These are phyloP conservation scores for Temnothorax longispinosus DNA, from an alignment of 1,140 invertebrate genomes.

Conservation along the genomic window DNA sequence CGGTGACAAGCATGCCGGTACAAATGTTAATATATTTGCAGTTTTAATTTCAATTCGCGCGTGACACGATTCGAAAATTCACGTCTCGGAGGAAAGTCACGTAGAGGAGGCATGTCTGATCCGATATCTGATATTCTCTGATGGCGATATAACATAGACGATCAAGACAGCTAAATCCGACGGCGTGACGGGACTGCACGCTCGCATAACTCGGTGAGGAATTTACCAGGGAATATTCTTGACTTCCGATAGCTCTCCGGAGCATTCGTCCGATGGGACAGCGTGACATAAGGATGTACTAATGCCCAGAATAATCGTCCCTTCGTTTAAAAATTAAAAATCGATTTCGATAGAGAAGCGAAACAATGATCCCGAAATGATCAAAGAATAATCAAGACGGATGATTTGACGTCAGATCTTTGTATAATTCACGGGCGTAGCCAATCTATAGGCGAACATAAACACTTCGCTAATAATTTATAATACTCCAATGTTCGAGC, in stretches of 20 bases:
- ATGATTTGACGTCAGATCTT: neutral
- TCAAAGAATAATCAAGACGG: neutral
- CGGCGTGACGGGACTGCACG: slow-evolving; percentile 16
- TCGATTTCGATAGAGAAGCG: neutral
- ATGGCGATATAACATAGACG: slow-evolving; percentile 39
- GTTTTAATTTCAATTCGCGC: slow-evolving; percentile 24
- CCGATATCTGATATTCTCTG: slow-evolving; percentile 46
- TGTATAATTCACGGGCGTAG: neutral
- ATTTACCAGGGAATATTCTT: slow-evolving; percentile 47
- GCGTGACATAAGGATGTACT: neutral
- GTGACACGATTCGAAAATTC: slow-evolving; percentile 20
- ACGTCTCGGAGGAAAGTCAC: slow-evolving; percentile 42
- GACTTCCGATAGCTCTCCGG: slow-evolving; percentile 10
- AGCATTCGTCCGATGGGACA: neutral
- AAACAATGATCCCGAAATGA: neutral
- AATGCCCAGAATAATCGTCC: neutral
- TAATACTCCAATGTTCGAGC: neutral
- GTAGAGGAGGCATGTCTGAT: slow-evolving; percentile 19
- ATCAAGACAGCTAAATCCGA: slow-evolving; percentile 54
- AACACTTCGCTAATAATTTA: slow-evolving; percentile 22
- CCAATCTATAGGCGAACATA: neutral
- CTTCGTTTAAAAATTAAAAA: neutral
- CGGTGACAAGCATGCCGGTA: neutral
- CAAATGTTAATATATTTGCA: slow-evolving; percentile 34
- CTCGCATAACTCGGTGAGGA: slow-evolving; percentile 16